These are phyloP conservation scores for Nannospalax galili DNA, from an alignment of 2,113 vertebrate genomes.

Conservation along the genomic window DNA sequence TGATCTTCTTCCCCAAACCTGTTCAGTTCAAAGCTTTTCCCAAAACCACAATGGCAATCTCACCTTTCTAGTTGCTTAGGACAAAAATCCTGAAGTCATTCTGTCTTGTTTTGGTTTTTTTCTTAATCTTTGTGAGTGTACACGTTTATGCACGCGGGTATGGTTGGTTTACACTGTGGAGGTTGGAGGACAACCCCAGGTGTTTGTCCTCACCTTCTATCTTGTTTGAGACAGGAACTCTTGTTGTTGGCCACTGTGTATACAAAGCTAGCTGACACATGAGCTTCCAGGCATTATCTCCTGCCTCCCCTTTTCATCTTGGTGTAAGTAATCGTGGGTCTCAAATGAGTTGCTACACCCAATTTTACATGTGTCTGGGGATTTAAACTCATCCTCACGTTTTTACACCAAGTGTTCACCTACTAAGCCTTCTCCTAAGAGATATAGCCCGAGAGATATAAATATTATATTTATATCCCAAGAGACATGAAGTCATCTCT, in stretches of 20 bases:
- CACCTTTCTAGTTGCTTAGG: neutral
- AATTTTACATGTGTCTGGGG: neutral
- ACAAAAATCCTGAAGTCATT: neutral
- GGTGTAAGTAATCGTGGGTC: neutral
- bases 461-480: no score
- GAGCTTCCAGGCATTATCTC: neutral
- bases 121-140: neutral
- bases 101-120: no score
- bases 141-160: neutral
- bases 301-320: neutral
- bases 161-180: neutral
- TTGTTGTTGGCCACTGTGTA: neutral
- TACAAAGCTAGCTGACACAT: neutral
- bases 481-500: neutral
- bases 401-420: no score
- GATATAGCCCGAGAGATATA: no score
- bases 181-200: neutral
- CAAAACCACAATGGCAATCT: neutral
- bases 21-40: neutral
- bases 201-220: neutral
- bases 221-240: neutral
- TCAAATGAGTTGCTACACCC: neutral
- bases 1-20: neutral
- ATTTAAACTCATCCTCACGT: neutral
- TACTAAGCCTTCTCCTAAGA: neutral